Base-by-base conservation (phyloP, 1,140 invertebrate genomes). In the Platyscapa corneri region DNA sequence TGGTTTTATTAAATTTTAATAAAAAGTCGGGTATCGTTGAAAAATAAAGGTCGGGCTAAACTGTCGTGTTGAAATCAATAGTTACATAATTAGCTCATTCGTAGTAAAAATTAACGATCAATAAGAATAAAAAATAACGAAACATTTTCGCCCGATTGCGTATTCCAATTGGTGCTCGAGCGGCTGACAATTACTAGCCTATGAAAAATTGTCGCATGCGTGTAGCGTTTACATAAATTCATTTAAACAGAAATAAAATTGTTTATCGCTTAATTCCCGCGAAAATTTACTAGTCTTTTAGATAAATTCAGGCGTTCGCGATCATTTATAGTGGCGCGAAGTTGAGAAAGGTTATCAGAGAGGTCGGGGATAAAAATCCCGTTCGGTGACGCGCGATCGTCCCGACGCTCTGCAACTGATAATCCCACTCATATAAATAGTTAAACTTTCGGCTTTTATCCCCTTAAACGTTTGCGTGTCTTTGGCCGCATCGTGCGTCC, bases 341-440 rank as follows among this genome's bases (percentile, higher is more conserved):
- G 56, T 65, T 39, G 10, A 56, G 75, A 80, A 80, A 84, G 74
- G 76, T 84, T 84, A 84, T 84, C 83, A n/a, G 60, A 34, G 20
- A 77, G 83, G 30, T 72, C 77, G 77, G 49, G 49, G 56, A 75
- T 83, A 74, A 76, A 83, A 64, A 78, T 84, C 60, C 30, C 34
- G 56, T 65, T 80, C 49, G 0, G 56, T 64, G 39, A 14, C 10
- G 5, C 42, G 39, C 37, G 72, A 67, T 70, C 75, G 27, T 20
- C 18, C 60, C 74, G 42, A 77, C 64, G 56, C 46, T 78, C 32
- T n/a, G 75, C 65, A 77, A 56, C 74, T 80, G 82, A 82, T 82
- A 86, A 82, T 82, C 49, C 14, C 60, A 30, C 72, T 82, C 85
- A 30, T 86, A 86, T 86, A 86, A 86, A 86, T 86, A 86, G 85